Evolutionary conservation across 64 coral and sea anemone species (phyloP).

Genomic region (Stichodactyla helianthus): DNA sequence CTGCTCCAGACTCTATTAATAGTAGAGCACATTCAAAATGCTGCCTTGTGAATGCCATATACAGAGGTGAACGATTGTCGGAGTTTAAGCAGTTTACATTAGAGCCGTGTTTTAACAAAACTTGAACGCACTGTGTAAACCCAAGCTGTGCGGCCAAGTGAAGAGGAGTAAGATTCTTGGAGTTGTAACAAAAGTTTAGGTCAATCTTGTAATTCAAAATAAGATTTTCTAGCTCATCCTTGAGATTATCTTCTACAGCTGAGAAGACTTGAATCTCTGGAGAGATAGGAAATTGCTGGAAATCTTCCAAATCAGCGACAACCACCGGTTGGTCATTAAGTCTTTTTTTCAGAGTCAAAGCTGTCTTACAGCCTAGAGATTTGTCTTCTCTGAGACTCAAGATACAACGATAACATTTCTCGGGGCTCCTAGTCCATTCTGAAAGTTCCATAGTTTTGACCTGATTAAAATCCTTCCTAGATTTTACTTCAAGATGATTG

Average conservation of each 20-base stretch:
- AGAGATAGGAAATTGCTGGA: not conserved
- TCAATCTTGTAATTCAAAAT: not conserved
- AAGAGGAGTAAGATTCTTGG: not conserved
- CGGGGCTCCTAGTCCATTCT: not conserved
- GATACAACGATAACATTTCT: not conserved
- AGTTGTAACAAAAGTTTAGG: not conserved
- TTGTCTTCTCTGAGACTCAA: not conserved
- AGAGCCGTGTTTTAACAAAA: not conserved
- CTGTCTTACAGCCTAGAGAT: not conserved
- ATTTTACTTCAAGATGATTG: not conserved
- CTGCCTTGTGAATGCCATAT: not conserved
- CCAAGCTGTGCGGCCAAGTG: conserved; percentile 3
- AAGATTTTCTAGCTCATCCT: not conserved
- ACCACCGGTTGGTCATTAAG: not conserved
- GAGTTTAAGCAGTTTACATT: conserved; percentile 14
- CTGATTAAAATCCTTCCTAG: not conserved
- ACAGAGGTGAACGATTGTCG: not conserved
- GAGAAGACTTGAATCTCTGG: not conserved
- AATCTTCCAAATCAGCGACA: conserved; percentile 10
- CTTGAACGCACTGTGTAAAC: not conserved
- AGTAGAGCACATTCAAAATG: conserved; percentile 13
- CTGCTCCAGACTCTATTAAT: not conserved
- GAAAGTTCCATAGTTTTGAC: not conserved
- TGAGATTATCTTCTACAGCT: not conserved
- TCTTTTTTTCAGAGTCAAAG: not conserved